Percentiles rank a stretch among this genome's conserved stretches.
phyloP scores from a whole-genome alignment of 2,888 invertebrate species.

The Drosophila mettleri region DNA sequence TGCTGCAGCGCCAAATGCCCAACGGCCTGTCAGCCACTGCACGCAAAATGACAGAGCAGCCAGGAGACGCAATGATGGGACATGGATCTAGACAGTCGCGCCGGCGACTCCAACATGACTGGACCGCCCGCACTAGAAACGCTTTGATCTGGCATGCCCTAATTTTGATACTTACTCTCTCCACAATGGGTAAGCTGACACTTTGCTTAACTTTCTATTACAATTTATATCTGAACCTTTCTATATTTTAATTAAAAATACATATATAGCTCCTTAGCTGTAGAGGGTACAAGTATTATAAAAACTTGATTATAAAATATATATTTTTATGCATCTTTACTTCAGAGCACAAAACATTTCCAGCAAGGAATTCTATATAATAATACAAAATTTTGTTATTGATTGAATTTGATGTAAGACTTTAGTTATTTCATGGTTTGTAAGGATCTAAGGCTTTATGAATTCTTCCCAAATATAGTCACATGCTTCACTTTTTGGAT shows the following conservation, averaged over 20 bases:
- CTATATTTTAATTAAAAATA: neutral
- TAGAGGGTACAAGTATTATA: too few relatives aligned
- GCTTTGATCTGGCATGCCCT: slow-evolving; percentile 23
- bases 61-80: slow-evolving; percentile 26
- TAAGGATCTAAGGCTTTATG: too few relatives aligned
- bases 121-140: slow-evolving; percentile 28
- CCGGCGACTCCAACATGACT: slow-evolving; percentile 17
- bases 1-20: slow-evolving; percentile 47
- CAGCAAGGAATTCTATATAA: too few relatives aligned
- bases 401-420: too few relatives aligned
- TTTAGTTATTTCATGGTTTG: too few relatives aligned
- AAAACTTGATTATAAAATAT: too few relatives aligned
- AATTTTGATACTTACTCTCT: slow-evolving; percentile 40
- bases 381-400: too few relatives aligned
- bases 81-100: slow-evolving; percentile 22
- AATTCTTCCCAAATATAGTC: too few relatives aligned
- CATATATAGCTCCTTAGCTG: too few relatives aligned
- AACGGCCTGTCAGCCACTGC: slow-evolving; percentile 49
- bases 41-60: slow-evolving; percentile 45
- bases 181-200: slow-evolving; percentile 57
- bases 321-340: too few relatives aligned
- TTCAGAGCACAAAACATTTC: too few relatives aligned
- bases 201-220: neutral
- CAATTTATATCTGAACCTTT: neutral
- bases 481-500: too few relatives aligned